phyloP scores from a whole-genome alignment of 1,140 invertebrate genomes.

The Cydia fagiglandana region DNA sequence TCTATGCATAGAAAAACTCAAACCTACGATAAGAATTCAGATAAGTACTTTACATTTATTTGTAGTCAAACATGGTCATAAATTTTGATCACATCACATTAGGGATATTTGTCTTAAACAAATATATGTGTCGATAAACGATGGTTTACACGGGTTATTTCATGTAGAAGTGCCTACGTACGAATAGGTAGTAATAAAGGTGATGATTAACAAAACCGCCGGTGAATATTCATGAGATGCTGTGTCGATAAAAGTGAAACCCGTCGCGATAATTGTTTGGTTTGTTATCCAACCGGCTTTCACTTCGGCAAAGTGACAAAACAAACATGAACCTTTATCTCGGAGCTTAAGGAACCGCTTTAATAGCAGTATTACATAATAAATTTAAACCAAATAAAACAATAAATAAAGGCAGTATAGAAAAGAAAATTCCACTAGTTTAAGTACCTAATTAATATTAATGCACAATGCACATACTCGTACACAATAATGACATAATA shows the following conservation, averaged over 20 bases:
- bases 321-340: neutral
- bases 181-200: neutral
- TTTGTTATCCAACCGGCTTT: slow-evolving; percentile 12
- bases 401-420: neutral
- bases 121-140: neutral
- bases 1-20: too few relatives aligned
- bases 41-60: neutral
- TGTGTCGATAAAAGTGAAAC: slow-evolving; percentile 12
- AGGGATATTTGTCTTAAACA: neutral
- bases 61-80: neutral
- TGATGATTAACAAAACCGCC: neutral
- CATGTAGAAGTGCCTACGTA: neutral
- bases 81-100: neutral
- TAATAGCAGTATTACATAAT: too few relatives aligned
- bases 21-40: too few relatives aligned
- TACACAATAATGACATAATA: neutral
- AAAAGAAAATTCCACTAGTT: too few relatives aligned
- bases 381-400: too few relatives aligned
- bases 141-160: neutral
- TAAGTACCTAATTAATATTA: too few relatives aligned
- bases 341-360: too few relatives aligned
- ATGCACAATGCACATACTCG: too few relatives aligned
- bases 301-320: slow-evolving; percentile 2
- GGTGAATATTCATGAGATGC: slow-evolving; percentile 9
- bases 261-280: slow-evolving; percentile 7